A percentile compares a stretch with the other conserved stretches of the same genome.
phyloP scores from a whole-genome alignment of 2,888 invertebrate genomes.

The Phrixothrix hirtus region DNA sequence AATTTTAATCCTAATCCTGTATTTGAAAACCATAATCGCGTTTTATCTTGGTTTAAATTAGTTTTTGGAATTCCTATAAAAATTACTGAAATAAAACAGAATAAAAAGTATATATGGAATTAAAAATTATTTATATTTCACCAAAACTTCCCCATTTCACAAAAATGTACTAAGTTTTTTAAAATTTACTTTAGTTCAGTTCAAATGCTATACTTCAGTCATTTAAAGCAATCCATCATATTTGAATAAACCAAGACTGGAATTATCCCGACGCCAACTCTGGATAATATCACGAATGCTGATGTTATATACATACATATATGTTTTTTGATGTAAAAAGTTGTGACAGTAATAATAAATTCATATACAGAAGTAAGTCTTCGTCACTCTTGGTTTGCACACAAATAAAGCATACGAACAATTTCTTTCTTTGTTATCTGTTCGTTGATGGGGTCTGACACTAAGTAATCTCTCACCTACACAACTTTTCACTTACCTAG shows the following conservation, averaged over 20 bases:
- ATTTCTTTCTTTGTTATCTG: constrained; percentile 30
- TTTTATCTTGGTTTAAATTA: too few relatives aligned
- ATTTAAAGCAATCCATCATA: constrained; percentile 46
- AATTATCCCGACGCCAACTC: constrained; percentile 44
- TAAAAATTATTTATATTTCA: too few relatives aligned
- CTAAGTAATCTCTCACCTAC: constrained; percentile 31
- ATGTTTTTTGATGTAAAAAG: constrained; percentile 29
- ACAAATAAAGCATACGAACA: constrained; percentile 24
- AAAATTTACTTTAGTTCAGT: constrained; percentile 34
- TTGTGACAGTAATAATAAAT: constrained; percentile 30
- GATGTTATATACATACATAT: constrained; percentile 37
- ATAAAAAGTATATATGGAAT: too few relatives aligned
- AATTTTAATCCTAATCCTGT: too few relatives aligned
- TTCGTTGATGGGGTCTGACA: constrained; percentile 27
- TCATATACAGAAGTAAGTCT: constrained; percentile 21
- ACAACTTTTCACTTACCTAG: constrained; percentile 33
- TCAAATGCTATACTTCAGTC: constrained; percentile 39
- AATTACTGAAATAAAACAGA: too few relatives aligned
- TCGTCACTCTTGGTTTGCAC: constrained; percentile 20
- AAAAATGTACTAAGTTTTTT: constrained; percentile 16
- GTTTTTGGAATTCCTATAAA: too few relatives aligned
- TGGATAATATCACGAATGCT: constrained; percentile 25
- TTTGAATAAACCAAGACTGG: constrained; percentile 44
- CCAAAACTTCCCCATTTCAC: constrained; percentile 12
- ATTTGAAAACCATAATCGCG: too few relatives aligned